Evolutionary conservation across 2,797 vertebrate genomes (phyloP).

Genomic region (Pyrrhura leucotis): DNA sequence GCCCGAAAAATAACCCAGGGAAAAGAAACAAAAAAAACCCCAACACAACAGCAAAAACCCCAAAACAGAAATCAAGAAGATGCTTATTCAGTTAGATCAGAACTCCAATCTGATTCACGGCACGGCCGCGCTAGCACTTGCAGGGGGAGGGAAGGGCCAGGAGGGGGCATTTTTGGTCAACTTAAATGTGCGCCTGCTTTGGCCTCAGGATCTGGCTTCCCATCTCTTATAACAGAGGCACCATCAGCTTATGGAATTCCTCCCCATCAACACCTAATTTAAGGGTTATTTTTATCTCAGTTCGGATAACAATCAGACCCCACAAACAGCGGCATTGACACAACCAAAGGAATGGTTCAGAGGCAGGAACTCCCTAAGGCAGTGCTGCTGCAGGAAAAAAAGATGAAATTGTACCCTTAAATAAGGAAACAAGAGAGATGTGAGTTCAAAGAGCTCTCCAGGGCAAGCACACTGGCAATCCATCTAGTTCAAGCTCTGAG

Average conservation of each 20-base stretch:
- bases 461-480: background rate
- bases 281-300: background rate
- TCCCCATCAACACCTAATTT: background rate
- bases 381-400: background rate
- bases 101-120: background rate
- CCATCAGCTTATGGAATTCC: background rate
- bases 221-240: background rate
- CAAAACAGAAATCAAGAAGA: background rate
- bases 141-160: slow-evolving; percentile 53
- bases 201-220: background rate
- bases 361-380: background rate
- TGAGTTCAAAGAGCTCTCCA: background rate
- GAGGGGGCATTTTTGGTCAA: slow-evolving; percentile 66
- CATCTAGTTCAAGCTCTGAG: background rate
- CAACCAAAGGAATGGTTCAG: background rate
- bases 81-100: background rate
- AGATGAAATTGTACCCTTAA: background rate
- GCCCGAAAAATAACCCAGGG: background rate
- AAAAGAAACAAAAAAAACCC: background rate
- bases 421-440: background rate
- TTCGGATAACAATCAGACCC: background rate
- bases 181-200: background rate
- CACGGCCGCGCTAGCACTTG: background rate
- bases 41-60: background rate
- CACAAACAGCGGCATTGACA: background rate